Evolutionary conservation across 2,888 invertebrate genomes (phyloP), one percentile per base, ranked within the genome.

Genomic region (Gryllus longicercus): DNA sequence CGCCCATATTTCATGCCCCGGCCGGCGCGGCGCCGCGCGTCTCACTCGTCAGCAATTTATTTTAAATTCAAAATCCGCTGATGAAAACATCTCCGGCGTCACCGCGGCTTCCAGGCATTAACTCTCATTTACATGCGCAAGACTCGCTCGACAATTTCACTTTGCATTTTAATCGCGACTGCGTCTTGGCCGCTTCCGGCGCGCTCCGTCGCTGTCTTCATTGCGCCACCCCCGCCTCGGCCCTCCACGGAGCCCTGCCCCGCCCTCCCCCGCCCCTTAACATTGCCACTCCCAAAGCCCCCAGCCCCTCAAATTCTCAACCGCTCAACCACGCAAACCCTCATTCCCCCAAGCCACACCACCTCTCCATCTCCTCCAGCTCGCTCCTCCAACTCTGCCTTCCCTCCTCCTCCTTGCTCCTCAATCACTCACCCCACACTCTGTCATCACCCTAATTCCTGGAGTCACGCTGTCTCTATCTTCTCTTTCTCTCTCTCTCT

Each of bases 51-150:
- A 38, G 63, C 63, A 63, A 63, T 63, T 63, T 63, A 63, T 63
- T 63, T 63, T 63, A 63, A 63, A 63, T 63, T 63, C 63, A 63
- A 63, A 63, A 63, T 63, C 63, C 63, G 63, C 18, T 63, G 63
- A 63, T 63, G 63, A 18, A 63, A 63, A 18, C 63, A 63, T 63
- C 63, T 10, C 63, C 4, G 63, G 63, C 14, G 63, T 63, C 16
- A 18, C 18, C 18, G 63, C 16, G 14, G 63, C 63, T 18, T 63
- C 16, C 63, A 63, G 63, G 63, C 63, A 18, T 63, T 63, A 63
- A 18, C 18, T 16, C 63, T 63, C 63, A 63, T 63, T 18, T 63
- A 63, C 63, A 63, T 63, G 63, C 63, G 63, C 63, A 63, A 63
- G 63, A 16, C 63, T 63, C 63, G 18, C 63, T 63, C 63, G 63